Percentiles rank a stretch among this genome's conserved stretches.
Conservation (phyloP, 2,797 vertebrate species). For the Strix occidentalis region DNA sequence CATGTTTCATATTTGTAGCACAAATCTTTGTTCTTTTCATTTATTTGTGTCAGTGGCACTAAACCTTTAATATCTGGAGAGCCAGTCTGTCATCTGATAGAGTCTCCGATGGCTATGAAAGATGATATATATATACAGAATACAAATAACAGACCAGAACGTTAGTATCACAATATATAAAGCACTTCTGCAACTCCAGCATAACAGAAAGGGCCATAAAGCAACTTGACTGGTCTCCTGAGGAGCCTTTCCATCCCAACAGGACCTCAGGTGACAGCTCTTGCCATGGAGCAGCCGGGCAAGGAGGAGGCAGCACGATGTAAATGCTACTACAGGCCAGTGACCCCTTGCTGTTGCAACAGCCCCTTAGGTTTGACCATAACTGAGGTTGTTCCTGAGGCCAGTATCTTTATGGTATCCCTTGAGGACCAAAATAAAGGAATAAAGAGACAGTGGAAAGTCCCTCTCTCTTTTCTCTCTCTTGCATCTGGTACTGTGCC, state of each 20-base stretch:
- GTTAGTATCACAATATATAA: background rate
- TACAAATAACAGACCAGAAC: background rate
- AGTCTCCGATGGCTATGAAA: background rate
- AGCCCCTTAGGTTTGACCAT: background rate
- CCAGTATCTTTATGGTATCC: background rate
- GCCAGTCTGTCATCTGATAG: background rate
- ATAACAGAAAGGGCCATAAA: background rate
- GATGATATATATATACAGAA: background rate
- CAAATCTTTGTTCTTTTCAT: constrained; percentile 23
- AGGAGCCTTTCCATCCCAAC: background rate
- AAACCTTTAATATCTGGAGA: constrained; percentile 20
- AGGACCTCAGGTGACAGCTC: background rate
- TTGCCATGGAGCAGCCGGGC: background rate
- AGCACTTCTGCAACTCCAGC: background rate
- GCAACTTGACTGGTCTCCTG: background rate
- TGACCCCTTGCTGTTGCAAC: background rate
- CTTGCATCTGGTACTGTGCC: background rate
- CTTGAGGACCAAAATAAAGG: background rate
- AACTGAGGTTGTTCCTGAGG: background rate
- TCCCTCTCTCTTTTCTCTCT: background rate
- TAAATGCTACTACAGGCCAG: background rate
- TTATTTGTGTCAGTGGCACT: background rate
- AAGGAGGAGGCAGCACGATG: background rate
- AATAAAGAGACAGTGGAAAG: background rate
- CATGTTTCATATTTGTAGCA: background rate